Percentiles rank a stretch among this genome's conserved stretches.
Evolutionary conservation across 2,797 vertebrate genomes (phyloP).

Genomic region (Denticeps clupeoides): DNA sequence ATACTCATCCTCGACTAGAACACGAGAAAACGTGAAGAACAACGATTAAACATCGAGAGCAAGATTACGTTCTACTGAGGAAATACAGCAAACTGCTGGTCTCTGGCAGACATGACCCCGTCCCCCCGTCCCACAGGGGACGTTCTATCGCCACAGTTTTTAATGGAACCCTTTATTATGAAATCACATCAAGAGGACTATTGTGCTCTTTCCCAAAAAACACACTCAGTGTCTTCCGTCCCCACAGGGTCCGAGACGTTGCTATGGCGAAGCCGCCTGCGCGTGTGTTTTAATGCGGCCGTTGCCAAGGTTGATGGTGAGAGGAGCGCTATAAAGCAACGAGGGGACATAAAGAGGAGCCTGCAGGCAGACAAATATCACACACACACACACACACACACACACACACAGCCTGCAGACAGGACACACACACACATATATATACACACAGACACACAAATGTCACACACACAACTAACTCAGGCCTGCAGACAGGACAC

Average conservation of each 20-base stretch:
- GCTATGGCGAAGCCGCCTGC: constrained; percentile 30
- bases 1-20: constrained; percentile 84
- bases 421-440: constrained; percentile 2
- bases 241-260: constrained; percentile 20
- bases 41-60: too few species aligned
- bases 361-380: too few species aligned
- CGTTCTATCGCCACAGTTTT: too few species aligned
- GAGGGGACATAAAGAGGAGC: constrained; percentile 17
- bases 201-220: constrained; percentile 12
- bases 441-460: too few species aligned
- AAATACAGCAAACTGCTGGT: too few species aligned
- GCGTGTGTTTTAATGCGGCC: constrained; percentile 24
- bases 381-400: too few species aligned
- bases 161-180: neutral
- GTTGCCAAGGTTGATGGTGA: constrained; percentile 33
- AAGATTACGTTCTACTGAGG: too few species aligned
- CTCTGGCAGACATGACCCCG: too few species aligned
- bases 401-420: too few species aligned
- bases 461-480: too few species aligned
- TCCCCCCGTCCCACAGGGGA: too few species aligned
- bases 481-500: too few species aligned
- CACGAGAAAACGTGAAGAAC: neutral
- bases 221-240: constrained; percentile 11
- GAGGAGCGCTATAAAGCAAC: constrained; percentile 34
- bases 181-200: constrained; percentile 13